phyloP scores from a whole-genome alignment of 2,888 invertebrate genomes.

The Hybos culiciformis region DNA sequence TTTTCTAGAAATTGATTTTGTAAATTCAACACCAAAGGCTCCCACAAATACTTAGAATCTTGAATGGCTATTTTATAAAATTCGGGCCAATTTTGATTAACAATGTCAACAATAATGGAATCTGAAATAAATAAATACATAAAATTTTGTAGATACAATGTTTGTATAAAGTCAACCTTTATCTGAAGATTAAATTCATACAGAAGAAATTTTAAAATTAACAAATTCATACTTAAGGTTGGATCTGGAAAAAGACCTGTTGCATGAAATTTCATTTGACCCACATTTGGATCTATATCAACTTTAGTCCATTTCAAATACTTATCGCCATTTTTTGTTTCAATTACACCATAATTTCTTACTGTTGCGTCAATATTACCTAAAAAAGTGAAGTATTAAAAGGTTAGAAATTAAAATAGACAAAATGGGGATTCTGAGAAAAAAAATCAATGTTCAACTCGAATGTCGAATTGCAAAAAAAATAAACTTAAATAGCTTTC shows the following conservation, averaged over 20 bases:
- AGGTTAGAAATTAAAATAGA: conserved; percentile 3
- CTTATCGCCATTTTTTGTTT: conserved; percentile 40
- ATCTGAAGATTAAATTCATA: not conserved
- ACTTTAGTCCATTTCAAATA: conserved; percentile 45
- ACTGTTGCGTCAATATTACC: conserved; percentile 44
- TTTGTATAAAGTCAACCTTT: not conserved
- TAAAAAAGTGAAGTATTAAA: conserved; percentile 23
- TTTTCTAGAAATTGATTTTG: conserved; percentile 28
- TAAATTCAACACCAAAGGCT: conserved; percentile 25
- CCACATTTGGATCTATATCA: conserved; percentile 48
- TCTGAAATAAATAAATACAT: conserved; percentile 17
- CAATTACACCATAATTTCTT: conserved; percentile 43
- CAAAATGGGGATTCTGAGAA: conserved; percentile 1
- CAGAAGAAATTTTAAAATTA: not conserved
- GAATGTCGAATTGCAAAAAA: no score
- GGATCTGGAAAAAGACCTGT: conserved; percentile 47
- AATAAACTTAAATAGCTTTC: no score
- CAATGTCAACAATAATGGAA: conserved; percentile 32
- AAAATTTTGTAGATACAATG: not conserved
- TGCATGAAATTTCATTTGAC: conserved; percentile 45
- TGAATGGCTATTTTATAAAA: conserved; percentile 40
- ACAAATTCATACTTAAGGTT: conserved; percentile 53
- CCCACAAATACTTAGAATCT: conserved; percentile 28
- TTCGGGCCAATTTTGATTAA: conserved; percentile 44
- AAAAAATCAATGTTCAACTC: not conserved